Evolutionary conservation across 2,113 vertebrate species (phyloP).

Genomic region (Sus scrofa): DNA sequence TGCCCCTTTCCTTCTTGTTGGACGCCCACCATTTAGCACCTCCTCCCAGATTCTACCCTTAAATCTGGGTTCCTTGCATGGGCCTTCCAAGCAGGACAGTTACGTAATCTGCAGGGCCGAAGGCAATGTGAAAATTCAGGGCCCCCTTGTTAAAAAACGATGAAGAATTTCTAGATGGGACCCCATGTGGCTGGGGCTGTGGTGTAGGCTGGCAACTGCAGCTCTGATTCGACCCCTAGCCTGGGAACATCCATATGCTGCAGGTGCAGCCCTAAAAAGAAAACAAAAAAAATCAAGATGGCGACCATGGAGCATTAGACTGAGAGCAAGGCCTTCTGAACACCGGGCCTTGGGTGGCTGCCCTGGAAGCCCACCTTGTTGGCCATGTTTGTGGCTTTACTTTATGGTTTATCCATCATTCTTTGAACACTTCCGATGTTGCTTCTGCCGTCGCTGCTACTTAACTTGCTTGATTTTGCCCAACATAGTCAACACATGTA

Average conservation of each 20-base stretch:
- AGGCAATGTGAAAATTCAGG: neutral
- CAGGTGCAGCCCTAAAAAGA: neutral
- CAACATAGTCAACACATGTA: neutral
- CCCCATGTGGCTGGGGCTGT: no score
- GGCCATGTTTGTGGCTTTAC: neutral
- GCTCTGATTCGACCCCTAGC: no score
- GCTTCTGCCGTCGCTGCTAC: neutral
- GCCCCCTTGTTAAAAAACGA: neutral
- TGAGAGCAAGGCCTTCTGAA: neutral
- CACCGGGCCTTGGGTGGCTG: accelerated
- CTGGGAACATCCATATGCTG: no score
- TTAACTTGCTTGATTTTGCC: neutral
- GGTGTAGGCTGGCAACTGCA: no score
- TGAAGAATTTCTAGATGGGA: neutral
- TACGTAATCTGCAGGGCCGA: neutral
- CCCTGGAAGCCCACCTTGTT: no score
- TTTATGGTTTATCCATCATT: neutral
- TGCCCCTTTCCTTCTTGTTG: neutral
- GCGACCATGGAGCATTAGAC: accelerated
- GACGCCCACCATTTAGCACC: neutral
- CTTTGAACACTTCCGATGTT: constrained; percentile 12
- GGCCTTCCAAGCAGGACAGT: neutral
- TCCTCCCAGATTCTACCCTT: neutral
- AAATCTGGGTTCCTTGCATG: neutral
- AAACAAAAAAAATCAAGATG: neutral